phyloP scores from a whole-genome alignment of 2,888 invertebrate species.

The Sinotaia quadrata region DNA sequence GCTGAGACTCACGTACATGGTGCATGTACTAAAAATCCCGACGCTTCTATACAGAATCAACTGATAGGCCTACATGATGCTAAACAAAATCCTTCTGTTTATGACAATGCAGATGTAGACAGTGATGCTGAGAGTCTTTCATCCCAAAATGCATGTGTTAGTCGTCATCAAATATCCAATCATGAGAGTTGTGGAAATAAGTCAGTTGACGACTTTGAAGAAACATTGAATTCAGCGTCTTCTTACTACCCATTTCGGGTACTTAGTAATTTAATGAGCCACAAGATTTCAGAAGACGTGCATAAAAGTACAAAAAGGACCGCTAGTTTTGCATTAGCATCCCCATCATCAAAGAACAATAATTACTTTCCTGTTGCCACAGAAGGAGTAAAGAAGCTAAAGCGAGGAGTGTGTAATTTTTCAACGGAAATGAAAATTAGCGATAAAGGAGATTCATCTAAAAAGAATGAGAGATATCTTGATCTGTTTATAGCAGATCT shows the following conservation, averaged over 20 bases:
- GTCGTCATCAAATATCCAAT: too few species aligned
- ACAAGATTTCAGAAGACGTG: constrained; percentile 28
- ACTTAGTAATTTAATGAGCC: constrained; percentile 44
- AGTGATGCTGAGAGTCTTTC: too few species aligned
- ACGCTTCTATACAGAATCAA: too few species aligned
- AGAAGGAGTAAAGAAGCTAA: background rate
- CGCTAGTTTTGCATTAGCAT: background rate
- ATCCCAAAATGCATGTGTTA: too few species aligned
- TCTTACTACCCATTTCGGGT: constrained; percentile 52
- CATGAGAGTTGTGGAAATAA: too few species aligned
- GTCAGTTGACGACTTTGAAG: too few species aligned
- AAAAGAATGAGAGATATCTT: constrained; percentile 45
- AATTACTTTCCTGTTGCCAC: constrained; percentile 28
- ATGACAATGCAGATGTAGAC: background rate
- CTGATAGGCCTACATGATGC: too few species aligned
- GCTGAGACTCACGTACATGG: too few species aligned
- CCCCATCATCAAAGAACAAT: constrained; percentile 17
- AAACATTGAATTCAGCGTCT: constrained; percentile 5
- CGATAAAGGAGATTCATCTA: constrained; percentile 16
- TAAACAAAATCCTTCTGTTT: background rate
- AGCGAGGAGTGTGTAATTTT: background rate
- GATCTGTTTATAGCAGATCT: constrained; percentile 61
- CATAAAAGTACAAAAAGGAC: constrained; percentile 5
- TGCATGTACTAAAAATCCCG: too few species aligned
- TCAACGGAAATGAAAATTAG: too few species aligned